Percentiles rank a stretch among this genome's conserved stretches.
phyloP scores from a whole-genome alignment of 2,888 invertebrate genomes.

The Eristalinus aeneus region DNA sequence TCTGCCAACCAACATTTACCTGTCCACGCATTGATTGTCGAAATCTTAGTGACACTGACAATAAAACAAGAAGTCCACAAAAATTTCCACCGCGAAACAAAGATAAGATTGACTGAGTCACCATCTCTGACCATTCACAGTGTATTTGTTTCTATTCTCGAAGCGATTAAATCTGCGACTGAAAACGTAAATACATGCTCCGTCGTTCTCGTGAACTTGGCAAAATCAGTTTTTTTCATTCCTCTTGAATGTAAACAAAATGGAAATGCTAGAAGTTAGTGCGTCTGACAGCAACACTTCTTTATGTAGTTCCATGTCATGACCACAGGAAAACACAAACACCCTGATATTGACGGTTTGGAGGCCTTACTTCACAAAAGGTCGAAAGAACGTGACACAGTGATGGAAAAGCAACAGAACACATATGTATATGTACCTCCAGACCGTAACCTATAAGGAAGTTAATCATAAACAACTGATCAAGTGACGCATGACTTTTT shows the following conservation, averaged over 20 bases:
- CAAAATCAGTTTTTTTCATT: not conserved
- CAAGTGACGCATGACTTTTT: conserved; percentile 4
- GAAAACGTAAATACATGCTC: not conserved
- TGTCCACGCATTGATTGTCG: no score
- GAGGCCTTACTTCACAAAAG: not conserved
- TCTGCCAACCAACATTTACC: no score
- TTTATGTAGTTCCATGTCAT: no score
- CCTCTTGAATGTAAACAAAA: not conserved
- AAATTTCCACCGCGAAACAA: not conserved
- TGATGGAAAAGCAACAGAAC: not conserved
- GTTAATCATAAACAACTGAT: not conserved
- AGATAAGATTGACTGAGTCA: not conserved
- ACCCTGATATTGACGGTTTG: not conserved
- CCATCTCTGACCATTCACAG: not conserved
- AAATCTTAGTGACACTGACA: no score
- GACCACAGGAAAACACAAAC: not conserved
- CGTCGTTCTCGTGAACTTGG: not conserved
- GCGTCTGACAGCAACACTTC: not conserved
- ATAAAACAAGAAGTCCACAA: no score
- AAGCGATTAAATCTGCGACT: not conserved
- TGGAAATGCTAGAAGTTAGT: not conserved
- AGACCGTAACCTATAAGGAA: not conserved
- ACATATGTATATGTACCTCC: not conserved
- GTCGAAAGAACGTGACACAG: not conserved
- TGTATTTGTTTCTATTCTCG: no score